Evolutionary conservation across 2,888 invertebrate species (phyloP).

Genomic region (Mythimna vitellina): DNA sequence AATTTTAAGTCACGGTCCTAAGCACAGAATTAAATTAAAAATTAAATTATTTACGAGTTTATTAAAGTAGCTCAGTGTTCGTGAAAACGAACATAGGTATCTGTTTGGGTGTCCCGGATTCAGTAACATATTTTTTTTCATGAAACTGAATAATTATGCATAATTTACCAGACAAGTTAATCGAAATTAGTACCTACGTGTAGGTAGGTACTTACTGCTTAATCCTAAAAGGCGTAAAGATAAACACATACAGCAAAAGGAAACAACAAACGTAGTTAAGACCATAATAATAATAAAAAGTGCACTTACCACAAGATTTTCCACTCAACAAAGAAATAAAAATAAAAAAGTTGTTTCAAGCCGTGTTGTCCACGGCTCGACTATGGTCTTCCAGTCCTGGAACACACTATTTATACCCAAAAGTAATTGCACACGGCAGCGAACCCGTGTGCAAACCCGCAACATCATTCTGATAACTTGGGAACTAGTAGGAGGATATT

Average conservation of each 20-base stretch:
- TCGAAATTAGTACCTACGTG: not conserved
- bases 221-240: not conserved
- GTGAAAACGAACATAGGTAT: too few species aligned
- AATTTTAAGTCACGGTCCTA: too few species aligned
- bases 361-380: slow-evolving; percentile 77
- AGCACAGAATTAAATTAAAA: too few species aligned
- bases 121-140: too few species aligned
- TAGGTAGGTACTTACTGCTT: not conserved
- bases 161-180: not conserved
- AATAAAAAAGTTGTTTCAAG: slow-evolving; percentile 58
- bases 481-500: slow-evolving; percentile 37
- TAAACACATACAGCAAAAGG: not conserved
- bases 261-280: not conserved
- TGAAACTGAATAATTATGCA: too few species aligned
- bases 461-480: slow-evolving; percentile 29
- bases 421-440: slow-evolving; percentile 53
- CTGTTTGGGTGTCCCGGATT: too few species aligned
- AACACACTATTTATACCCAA: slow-evolving; percentile 63
- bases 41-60: too few species aligned
- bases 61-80: too few species aligned
- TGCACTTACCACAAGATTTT: slow-evolving; percentile 57
- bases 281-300: slow-evolving; percentile 12
- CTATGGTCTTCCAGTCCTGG: slow-evolving; percentile 52
- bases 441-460: slow-evolving; percentile 65
- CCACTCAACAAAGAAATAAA: not conserved